Conservation (phyloP, 2,797 vertebrate genomes). For the Luscinia megarhynchos region DNA sequence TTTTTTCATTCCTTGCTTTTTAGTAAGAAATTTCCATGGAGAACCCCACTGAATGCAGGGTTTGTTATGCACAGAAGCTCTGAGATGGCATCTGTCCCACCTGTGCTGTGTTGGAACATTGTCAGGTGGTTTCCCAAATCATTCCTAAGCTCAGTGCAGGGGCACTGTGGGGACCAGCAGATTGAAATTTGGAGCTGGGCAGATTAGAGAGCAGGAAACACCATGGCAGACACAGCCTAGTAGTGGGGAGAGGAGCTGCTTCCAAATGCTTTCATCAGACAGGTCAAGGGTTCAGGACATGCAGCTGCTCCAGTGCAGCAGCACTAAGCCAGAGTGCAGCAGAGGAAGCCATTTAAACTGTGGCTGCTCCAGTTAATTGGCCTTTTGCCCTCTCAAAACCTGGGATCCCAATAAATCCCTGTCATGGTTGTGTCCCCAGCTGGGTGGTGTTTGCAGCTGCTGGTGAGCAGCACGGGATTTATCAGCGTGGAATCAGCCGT, state of each 20-base stretch:
- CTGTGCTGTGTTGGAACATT: not conserved
- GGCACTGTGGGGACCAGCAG: not conserved
- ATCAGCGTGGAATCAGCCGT: not conserved
- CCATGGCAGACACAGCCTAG: not conserved
- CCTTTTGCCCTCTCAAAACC: not conserved
- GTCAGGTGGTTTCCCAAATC: fast-evolving
- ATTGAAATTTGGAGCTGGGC: not conserved
- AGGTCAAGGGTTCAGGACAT: not conserved
- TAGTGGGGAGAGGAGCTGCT: not conserved
- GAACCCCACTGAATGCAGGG: not conserved
- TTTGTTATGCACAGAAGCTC: not conserved
- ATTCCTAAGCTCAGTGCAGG: not conserved
- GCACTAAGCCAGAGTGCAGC: not conserved
- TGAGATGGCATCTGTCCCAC: not conserved
- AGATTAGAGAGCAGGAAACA: not conserved
- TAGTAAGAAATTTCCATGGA: not conserved
- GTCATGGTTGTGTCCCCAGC: not conserved
- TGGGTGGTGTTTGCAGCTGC: not conserved
- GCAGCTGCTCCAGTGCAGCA: not conserved
- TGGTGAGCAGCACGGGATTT: not conserved
- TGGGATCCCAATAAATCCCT: not conserved
- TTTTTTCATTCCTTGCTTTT: not conserved
- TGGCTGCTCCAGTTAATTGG: not conserved
- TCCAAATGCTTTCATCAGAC: fast-evolving
- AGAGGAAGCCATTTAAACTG: not conserved